Conservation (phyloP, 2,797 vertebrate species). For the Streptopelia turtur region DNA sequence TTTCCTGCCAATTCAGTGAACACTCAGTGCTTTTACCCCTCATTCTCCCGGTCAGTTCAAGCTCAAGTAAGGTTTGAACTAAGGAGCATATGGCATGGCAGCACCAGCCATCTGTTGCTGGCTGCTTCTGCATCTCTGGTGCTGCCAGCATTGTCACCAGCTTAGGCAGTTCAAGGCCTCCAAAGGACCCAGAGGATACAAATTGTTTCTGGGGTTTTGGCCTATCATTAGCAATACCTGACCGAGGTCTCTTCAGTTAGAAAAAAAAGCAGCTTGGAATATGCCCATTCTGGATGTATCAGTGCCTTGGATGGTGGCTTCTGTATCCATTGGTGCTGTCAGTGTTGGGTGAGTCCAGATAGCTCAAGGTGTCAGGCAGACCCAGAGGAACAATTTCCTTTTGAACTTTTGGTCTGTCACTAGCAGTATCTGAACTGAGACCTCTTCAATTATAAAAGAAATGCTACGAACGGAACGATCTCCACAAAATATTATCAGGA, state of each 20-base stretch:
- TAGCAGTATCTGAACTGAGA: neutral
- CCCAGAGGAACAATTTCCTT: neutral
- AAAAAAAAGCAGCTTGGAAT: neutral
- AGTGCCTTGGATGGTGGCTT: neutral
- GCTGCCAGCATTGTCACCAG: neutral
- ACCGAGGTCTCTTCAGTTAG: neutral
- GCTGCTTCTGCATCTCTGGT: neutral
- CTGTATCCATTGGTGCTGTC: neutral
- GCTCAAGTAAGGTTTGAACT: neutral
- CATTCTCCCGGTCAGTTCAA: neutral
- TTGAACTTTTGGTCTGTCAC: neutral
- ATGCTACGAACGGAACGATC: neutral
- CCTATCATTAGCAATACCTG: neutral
- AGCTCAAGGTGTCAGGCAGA: neutral
- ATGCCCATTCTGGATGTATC: fast-evolving
- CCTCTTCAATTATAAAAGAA: neutral
- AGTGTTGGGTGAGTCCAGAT: neutral
- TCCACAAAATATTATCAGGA: neutral
- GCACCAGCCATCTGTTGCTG: fast-evolving
- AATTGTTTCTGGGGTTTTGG: neutral
- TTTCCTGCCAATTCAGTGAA: neutral
- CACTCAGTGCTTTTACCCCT: neutral
- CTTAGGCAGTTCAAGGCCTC: neutral
- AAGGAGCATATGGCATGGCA: neutral
- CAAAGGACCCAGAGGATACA: neutral